Conservation (phyloP, 2,888 invertebrate genomes). For the Anticlea derivata region DNA sequence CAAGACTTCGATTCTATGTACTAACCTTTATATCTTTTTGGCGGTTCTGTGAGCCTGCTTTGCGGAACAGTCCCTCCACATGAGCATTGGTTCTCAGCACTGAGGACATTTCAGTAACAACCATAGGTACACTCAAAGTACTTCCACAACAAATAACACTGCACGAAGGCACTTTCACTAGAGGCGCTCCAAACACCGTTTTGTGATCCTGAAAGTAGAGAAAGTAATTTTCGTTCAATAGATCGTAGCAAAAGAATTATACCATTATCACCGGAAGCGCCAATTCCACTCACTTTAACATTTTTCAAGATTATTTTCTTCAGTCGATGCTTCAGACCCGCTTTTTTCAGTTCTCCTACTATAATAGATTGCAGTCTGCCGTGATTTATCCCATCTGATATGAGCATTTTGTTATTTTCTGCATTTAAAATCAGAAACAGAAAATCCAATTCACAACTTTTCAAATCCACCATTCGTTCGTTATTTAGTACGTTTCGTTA, state of each 20-base stretch:
- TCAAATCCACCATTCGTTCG: conserved; percentile 61
- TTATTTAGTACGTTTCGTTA: conserved; percentile 44
- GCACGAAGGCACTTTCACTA: conserved; percentile 74
- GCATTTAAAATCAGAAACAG: conserved; percentile 34
- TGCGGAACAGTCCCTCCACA: conserved; percentile 94
- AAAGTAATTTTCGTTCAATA: conserved; percentile 3
- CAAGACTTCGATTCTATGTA: conserved; percentile 23
- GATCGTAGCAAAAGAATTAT: too few species aligned
- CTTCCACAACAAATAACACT: conserved; percentile 87
- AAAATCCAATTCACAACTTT: conserved; percentile 39
- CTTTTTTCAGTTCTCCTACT: conserved; percentile 86
- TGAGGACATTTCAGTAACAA: conserved; percentile 88
- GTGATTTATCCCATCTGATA: conserved; percentile 79
- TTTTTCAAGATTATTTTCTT: conserved; percentile 86
- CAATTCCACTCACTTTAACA: conserved; percentile 69
- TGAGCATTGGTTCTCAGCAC: conserved; percentile 87
- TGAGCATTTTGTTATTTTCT: conserved; percentile 68
- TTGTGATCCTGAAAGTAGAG: conserved; percentile 64
- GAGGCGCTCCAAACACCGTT: conserved; percentile 77
- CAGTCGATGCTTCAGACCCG: conserved; percentile 88
- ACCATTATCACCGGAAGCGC: conserved; percentile 32
- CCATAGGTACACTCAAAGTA: conserved; percentile 88
- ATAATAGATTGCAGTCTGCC: conserved; percentile 82
- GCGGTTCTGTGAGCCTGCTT: conserved; percentile 92
- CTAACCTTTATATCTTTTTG: conserved; percentile 91